Conservation (phyloP, 2,113 vertebrate genomes). For the Leptosomus discolor region DNA sequence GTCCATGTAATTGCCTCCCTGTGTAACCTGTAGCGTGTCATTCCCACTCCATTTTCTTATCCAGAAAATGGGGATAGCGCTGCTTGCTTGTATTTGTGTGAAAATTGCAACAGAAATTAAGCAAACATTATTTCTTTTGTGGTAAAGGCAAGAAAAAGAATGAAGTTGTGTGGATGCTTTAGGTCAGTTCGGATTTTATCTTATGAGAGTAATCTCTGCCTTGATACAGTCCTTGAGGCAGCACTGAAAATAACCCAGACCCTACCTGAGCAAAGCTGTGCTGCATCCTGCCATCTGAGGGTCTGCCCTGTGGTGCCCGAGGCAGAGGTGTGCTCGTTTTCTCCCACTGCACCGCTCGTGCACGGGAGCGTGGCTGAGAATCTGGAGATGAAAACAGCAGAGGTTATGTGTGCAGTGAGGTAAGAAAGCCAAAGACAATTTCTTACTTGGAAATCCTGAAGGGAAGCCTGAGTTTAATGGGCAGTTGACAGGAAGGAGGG, state of each 20-base stretch:
- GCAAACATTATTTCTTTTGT: background rate
- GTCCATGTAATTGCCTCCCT: fast-evolving
- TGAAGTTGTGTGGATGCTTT: background rate
- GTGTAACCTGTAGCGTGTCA: background rate
- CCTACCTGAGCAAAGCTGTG: background rate
- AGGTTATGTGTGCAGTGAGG: background rate
- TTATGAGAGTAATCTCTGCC: background rate
- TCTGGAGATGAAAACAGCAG: background rate
- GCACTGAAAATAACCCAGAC: background rate
- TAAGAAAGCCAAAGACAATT: background rate
- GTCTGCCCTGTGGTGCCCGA: background rate
- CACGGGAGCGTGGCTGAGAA: fast-evolving
- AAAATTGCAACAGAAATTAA: background rate
- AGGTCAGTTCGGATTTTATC: background rate
- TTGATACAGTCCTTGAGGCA: background rate
- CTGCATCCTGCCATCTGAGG: background rate
- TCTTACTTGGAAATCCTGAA: background rate
- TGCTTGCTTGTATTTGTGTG: background rate
- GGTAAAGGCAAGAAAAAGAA: background rate
- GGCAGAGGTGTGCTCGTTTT: background rate
- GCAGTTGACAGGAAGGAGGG: background rate
- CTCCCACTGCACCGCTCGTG: background rate
- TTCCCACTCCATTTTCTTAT: background rate
- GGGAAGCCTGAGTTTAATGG: background rate
- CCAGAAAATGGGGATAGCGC: background rate